Evolutionary conservation across 1,140 invertebrate species (phyloP).

Genomic region (Drosophila teissieri): DNA sequence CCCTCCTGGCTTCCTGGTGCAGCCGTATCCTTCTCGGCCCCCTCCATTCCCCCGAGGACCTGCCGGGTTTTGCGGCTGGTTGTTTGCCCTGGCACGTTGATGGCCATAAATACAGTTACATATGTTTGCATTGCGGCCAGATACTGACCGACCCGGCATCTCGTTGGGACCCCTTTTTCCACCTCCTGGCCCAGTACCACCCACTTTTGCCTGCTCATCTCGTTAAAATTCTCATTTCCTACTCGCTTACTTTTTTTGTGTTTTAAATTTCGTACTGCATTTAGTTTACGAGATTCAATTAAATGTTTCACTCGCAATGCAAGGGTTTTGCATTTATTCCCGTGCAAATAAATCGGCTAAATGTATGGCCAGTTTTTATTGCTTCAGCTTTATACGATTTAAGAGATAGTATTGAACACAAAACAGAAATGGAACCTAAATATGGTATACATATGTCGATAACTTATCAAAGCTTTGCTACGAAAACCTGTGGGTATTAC

Average conservation of each 20-base stretch:
- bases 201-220: conserved; percentile 24
- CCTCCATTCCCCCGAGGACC: conserved; percentile 26
- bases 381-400: no score
- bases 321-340: conserved; percentile 6
- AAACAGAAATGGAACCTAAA: no score
- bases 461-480: no score
- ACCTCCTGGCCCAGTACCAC: background rate
- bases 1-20: background rate
- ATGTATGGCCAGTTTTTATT: background rate
- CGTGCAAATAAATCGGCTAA: conserved; percentile 21
- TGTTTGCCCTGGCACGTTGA: conserved; percentile 67
- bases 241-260: conserved; percentile 32
- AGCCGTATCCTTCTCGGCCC: conserved; percentile 2
- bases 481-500: no score
- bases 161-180: no score
- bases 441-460: no score
- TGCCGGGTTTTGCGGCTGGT: conserved; percentile 47
- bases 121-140: conserved; percentile 57
- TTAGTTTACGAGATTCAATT: conserved; percentile 53
- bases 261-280: conserved; percentile 42
- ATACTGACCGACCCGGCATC: background rate
- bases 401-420: no score
- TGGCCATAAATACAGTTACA: conserved; percentile 76
- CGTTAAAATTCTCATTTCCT: conserved; percentile 74
- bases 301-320: conserved; percentile 20